These are phyloP conservation scores for Clepsis dumicolana DNA, from an alignment of 2,888 invertebrate species.

Conservation along the genomic window DNA sequence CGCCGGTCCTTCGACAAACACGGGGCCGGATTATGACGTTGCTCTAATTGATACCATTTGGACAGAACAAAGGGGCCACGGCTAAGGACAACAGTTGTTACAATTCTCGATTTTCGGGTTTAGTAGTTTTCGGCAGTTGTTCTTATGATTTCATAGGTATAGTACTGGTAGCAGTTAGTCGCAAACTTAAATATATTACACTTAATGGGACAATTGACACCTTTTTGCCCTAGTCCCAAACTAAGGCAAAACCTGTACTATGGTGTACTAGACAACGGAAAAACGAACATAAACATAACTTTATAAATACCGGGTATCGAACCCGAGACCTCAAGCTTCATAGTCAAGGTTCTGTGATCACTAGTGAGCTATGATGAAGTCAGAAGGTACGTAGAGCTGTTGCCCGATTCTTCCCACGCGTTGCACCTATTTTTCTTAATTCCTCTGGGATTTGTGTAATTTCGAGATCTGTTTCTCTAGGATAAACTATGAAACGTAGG, in stretches of 20 bases:
- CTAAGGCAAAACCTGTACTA: no score
- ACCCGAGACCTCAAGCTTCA: no score
- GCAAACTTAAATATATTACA: no score
- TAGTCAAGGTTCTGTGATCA: no score
- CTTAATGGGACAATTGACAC: no score
- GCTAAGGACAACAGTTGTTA: constrained; percentile 50
- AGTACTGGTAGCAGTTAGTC: no score
- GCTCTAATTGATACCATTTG: constrained; percentile 76
- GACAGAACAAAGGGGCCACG: constrained; percentile 69
- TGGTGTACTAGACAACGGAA: no score
- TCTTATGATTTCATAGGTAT: no score
- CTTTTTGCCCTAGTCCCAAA: no score
- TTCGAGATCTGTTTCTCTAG: neutral
- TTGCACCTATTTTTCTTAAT: neutral
- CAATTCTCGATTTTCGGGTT: constrained; percentile 55
- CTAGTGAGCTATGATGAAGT: neutral
- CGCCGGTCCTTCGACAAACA: constrained; percentile 58
- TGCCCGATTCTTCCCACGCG: neutral
- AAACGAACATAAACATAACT: no score
- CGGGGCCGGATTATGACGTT: constrained; percentile 79
- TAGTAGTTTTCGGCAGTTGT: no score
- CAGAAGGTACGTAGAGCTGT: neutral
- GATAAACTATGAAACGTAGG: neutral
- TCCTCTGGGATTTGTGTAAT: neutral
- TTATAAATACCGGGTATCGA: no score